Percentiles rank a stretch among this genome's conserved stretches.
Conservation (phyloP, 2,113 vertebrate genomes). For the Megaptera novaeangliae region DNA sequence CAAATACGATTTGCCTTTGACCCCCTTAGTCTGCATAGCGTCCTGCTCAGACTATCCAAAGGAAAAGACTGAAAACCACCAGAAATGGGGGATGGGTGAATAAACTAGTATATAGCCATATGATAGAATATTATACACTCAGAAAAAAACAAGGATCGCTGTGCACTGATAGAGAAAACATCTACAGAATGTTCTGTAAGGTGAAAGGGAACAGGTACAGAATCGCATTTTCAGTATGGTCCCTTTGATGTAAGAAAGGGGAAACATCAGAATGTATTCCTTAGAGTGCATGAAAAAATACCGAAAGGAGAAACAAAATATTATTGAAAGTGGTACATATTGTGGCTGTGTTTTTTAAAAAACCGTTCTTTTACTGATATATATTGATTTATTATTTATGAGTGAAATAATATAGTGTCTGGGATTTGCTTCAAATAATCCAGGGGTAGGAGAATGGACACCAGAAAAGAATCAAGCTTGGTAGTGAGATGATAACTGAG, state of each 20-base stretch:
- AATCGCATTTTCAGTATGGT: background rate
- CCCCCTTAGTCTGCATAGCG: rapidly evolving
- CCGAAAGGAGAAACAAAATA: background rate
- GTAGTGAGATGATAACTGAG: background rate
- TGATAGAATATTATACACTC: background rate
- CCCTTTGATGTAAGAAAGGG: background rate
- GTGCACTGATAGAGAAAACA: background rate
- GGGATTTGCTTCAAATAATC: background rate
- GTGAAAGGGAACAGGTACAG: background rate
- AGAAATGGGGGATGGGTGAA: background rate
- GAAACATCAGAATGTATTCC: background rate
- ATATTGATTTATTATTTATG: background rate
- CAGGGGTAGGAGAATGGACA: rapidly evolving
- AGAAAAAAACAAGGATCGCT: background rate
- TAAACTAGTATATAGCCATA: rapidly evolving
- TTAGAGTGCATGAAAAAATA: background rate
- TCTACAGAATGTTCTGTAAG: background rate
- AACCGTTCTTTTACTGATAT: background rate
- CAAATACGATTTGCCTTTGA: background rate
- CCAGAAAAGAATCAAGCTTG: background rate
- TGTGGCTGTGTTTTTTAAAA: background rate
- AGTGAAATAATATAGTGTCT: background rate
- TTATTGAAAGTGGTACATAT: background rate
- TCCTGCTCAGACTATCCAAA: background rate
- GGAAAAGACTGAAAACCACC: background rate